Base-by-base conservation (phyloP, 2,888 invertebrate genomes). In the Microchrysa polita region DNA sequence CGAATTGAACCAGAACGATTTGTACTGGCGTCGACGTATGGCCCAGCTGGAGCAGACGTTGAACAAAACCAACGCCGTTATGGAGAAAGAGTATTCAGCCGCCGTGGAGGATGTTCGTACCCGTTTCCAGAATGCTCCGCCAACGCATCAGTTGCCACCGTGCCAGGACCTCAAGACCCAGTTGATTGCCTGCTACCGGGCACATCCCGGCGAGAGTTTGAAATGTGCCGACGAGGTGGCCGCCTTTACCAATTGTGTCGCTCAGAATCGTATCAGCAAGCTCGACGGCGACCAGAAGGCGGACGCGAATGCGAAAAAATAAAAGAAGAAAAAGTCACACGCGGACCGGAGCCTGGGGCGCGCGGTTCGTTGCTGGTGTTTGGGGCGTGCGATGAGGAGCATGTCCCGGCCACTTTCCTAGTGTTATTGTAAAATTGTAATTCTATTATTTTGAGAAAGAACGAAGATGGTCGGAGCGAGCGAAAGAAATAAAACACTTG, bases 201-300 rank as follows among this genome's bases (percentile, higher is more conserved):
- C 86, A 5, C 81, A 90, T 86, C 87, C 88, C 5, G 86, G 86
- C 63, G 87, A 89, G 80, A 87, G 88, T 14, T 84, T 91, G 74
- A 86, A 86, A 74, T 91, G 90, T 83, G 86, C 88, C 1, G 86
- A 86, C 76, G 85, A 89, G 79, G 90, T 90, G 0, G 84, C 88
- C 79, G 87, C 87, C 75, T 90, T 90, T 81, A 86, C 87, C 67
- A 86, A 87, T 77, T 90, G 90, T 79, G 89, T 90, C 16, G 88
- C 88, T 80, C 81, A 85, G 78, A 86, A 87, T 78, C 87, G 89
- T 74, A 83, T 87, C n/a, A 81, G 81, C 7, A 79, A 85, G 71
- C 82, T 87, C 75, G 82, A 79, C 44, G 61, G n/a, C 5, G 59
- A 52, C 0, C 48, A 23, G 23, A 22, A 22, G 4, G 48, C 0